Evolutionary conservation across 2,113 vertebrate species (phyloP).

Genomic region (Stomatorhinus ivindoensis): DNA sequence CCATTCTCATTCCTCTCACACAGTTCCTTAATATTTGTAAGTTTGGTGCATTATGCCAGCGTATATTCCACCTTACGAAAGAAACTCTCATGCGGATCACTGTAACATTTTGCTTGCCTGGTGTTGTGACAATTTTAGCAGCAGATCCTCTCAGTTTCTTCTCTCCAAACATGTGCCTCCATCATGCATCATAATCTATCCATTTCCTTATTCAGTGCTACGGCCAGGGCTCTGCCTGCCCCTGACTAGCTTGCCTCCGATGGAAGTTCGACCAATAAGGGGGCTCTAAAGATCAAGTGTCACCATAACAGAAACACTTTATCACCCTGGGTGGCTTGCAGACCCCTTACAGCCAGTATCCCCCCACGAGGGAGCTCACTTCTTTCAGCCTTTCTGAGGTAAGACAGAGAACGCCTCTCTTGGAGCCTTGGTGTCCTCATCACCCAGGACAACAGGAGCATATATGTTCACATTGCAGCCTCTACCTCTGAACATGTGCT

Average conservation of each 20-base stretch:
- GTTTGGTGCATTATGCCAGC: background rate
- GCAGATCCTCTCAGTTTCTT: conserved; percentile 46
- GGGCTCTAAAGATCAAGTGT: conserved; percentile 65
- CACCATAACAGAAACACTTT: conserved; percentile 81
- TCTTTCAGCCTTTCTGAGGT: conserved; percentile 74
- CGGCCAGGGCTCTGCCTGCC: conserved; percentile 52
- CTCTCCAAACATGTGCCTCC: conserved; percentile 59
- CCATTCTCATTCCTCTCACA: background rate
- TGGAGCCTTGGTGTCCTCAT: conserved; percentile 1
- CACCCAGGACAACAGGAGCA: background rate
- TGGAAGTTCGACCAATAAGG: conserved; percentile 68
- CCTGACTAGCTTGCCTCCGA: conserved; percentile 36
- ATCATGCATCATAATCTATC: conserved; percentile 46
- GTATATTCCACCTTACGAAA: background rate
- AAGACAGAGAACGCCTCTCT: conserved; percentile 42
- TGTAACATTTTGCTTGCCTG: conserved; percentile 59
- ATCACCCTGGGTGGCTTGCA: conserved; percentile 60
- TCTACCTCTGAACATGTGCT: conserved; percentile 12
- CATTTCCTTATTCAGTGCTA: conserved; percentile 70
- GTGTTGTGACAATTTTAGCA: conserved; percentile 75
- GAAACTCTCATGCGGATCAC: background rate
- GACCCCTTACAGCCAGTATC: conserved; percentile 64
- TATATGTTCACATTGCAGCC: background rate
- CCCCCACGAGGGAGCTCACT: conserved; percentile 64
- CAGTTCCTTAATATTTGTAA: background rate